Evolutionary conservation across 2,797 vertebrate genomes (phyloP), one percentile per base, ranked within the genome.

Genomic region (Thripadectes ignobilis): DNA sequence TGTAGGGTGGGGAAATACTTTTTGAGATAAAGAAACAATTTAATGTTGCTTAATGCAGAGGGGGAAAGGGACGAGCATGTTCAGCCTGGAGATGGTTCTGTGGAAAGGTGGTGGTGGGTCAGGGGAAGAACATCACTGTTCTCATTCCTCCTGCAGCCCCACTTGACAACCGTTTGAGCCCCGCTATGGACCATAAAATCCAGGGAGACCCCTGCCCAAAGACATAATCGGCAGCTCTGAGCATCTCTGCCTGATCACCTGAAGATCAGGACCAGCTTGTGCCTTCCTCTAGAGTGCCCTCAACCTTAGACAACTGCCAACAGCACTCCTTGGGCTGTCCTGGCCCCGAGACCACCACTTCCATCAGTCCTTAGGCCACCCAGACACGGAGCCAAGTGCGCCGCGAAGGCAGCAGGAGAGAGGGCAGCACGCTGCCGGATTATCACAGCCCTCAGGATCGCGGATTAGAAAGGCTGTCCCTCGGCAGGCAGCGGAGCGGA

Each of bases 161-260:
- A 6, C 46, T 43, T 5, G 1, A 6, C 1, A 7, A 4, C 27
- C 1, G 0, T 5, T 22, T 14, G 38, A 73, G 32, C 41, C n/a
- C 26, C 32, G 19, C 27, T 17, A 2, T 3, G 34, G 38, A 46
- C 22, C n/a, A 8, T 3, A 29, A 75, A 52, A 32, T 4, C 19
- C 55, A 16, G 20, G 22, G 13, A 20, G 57, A 2, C 10, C 9
- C 36, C 7, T 5, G 3, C 22, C 26, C 76, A 24, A 63, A 21
- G 16, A 6, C 54, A 59, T 32, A 48, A 46, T 11, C 36, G 12
- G 22, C 24, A 55, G 19, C 39, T 39, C 46, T 7, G 20, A 63
- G 26, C 57, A 58, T n/a, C 74, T 23, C 46, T 57, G 59, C 10
- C 43, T 7, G 5, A 3, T 8, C n/a, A 23, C 41, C 52, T 52